These are phyloP conservation scores for Porites evermanni DNA, from an alignment of 92 coral and sea anemone genomes.

Conservation along the genomic window DNA sequence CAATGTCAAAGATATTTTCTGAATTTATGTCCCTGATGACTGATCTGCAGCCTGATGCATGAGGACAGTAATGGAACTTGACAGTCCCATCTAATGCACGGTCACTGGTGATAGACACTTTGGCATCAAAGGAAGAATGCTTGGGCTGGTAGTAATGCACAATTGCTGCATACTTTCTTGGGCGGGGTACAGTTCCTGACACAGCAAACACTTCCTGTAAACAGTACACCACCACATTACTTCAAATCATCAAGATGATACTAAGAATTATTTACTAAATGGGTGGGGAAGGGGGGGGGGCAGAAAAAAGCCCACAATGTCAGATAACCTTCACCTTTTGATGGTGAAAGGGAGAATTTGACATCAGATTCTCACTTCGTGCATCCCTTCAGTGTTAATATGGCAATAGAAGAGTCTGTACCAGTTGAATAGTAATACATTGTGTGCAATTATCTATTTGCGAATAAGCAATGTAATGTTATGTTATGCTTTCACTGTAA, in stretches of 20 bases:
- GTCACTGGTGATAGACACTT: constrained; percentile 81
- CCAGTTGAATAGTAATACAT: no score
- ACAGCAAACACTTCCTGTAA: constrained; percentile 9
- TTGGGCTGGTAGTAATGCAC: constrained; percentile 95
- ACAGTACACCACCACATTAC: background rate
- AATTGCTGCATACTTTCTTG: constrained; percentile 86
- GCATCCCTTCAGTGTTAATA: no score
- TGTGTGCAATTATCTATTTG: no score
- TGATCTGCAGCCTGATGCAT: constrained; percentile 91
- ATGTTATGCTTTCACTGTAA: no score
- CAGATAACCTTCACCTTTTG: no score
- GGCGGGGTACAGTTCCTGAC: constrained; percentile 49
- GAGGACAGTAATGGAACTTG: constrained; percentile 90
- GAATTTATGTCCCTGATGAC: constrained; percentile 69
- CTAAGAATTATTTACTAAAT: no score
- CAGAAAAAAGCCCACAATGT: no score
- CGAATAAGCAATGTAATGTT: no score
- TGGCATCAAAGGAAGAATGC: constrained; percentile 75
- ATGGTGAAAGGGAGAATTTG: no score
- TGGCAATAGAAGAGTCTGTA: no score
- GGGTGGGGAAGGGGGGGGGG: no score
- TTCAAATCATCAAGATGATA: background rate
- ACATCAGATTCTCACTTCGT: no score
- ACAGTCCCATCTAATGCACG: constrained; percentile 72
- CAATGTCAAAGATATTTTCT: constrained; percentile 69